Evolutionary conservation across 2,888 invertebrate genomes (phyloP).

Genomic region (Tiliacea aurago): DNA sequence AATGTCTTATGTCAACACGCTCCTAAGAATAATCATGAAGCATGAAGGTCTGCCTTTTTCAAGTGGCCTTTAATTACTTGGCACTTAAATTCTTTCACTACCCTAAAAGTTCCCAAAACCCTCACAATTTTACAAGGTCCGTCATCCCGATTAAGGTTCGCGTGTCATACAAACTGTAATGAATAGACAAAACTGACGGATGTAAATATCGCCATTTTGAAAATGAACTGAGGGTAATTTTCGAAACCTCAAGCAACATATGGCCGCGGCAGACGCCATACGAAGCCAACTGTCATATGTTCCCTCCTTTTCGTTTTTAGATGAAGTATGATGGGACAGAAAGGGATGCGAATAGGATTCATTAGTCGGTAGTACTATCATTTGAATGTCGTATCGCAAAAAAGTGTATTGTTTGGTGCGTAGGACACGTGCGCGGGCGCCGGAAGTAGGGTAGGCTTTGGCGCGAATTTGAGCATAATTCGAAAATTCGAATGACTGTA

Average conservation of each 20-base stretch:
- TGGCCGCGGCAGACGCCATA: constrained; percentile 89
- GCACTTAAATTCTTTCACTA: constrained; percentile 2
- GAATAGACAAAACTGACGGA: constrained; percentile 82
- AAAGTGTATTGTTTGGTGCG: constrained; percentile 83
- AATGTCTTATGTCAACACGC: not conserved
- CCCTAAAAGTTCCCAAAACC: not conserved
- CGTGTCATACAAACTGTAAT: constrained; percentile 76
- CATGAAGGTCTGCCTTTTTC: not conserved
- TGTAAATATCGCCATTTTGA: constrained; percentile 81
- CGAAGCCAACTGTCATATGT: constrained; percentile 85
- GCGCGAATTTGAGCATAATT: constrained; percentile 86
- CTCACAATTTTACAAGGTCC: constrained; percentile 40
- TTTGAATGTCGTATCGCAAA: constrained; percentile 88
- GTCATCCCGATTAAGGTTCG: constrained; percentile 71
- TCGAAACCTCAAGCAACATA: constrained; percentile 89
- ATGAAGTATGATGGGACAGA: constrained; percentile 64
- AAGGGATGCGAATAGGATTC: constrained; percentile 79
- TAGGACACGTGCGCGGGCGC: constrained; percentile 80
- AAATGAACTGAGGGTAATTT: constrained; percentile 84
- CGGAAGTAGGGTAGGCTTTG: constrained; percentile 87
- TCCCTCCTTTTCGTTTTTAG: constrained; percentile 73
- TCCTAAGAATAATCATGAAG: not conserved
- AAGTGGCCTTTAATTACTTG: constrained; percentile 7
- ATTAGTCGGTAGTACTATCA: constrained; percentile 88
- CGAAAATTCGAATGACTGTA: constrained; percentile 79